These are phyloP conservation scores for Dasyprocta punctata DNA, from an alignment of 2,113 vertebrate genomes.

Conservation along the genomic window DNA sequence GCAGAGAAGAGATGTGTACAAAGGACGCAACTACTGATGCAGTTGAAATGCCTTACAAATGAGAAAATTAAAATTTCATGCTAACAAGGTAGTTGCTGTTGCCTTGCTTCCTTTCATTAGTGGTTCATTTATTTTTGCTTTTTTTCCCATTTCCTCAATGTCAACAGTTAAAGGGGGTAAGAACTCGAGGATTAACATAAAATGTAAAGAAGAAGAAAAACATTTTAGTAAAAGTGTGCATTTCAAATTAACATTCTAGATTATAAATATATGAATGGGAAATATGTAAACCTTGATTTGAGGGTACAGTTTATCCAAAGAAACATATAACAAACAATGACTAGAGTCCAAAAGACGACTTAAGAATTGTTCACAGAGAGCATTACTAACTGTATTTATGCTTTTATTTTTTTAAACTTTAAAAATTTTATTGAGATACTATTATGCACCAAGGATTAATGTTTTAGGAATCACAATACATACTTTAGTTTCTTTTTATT, in stretches of 20 bases:
- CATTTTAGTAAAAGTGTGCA: neutral
- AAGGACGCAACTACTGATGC: slow-evolving; percentile 21
- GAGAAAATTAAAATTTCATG: slow-evolving; percentile 36
- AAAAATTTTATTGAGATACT: neutral
- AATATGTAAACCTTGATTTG: neutral
- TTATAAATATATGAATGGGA: neutral
- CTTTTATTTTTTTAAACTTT: neutral
- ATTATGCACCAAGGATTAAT: neutral
- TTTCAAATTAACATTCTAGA: neutral
- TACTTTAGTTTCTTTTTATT: neutral
- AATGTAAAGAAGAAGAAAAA: neutral
- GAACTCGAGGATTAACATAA: neutral
- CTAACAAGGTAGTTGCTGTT: slow-evolving; percentile 15
- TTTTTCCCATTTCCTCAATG: neutral
- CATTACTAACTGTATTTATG: neutral
- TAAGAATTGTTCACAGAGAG: neutral
- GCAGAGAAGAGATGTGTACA: neutral
- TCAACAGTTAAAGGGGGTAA: neutral
- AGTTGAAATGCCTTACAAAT: slow-evolving; percentile 25
- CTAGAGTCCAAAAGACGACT: neutral
- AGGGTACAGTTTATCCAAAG: neutral
- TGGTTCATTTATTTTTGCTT: neutral
- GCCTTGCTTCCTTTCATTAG: neutral
- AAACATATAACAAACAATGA: neutral
- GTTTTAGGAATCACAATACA: neutral